These are phyloP conservation scores for Clarias gariepinus DNA, from an alignment of 2,113 vertebrate genomes.

Conservation along the genomic window DNA sequence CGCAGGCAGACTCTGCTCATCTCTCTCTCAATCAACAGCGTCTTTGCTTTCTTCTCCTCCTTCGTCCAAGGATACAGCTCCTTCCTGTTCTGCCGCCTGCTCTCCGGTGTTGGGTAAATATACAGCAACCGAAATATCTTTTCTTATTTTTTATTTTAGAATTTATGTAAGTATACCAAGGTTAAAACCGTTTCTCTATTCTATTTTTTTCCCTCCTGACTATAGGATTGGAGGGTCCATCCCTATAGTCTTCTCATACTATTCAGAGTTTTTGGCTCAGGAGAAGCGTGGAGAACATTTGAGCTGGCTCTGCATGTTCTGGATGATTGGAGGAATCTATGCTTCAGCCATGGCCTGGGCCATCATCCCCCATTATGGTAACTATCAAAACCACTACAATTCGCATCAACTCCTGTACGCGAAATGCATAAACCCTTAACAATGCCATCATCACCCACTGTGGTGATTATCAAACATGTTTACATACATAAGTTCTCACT, in stretches of 20 bases:
- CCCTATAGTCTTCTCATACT: conserved; percentile 97
- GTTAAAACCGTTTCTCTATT: not conserved
- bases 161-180: not conserved
- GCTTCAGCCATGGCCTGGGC: conserved; percentile 98
- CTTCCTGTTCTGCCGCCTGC: conserved; percentile 94
- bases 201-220: not conserved
- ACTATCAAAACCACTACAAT: not conserved
- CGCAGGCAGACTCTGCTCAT: conserved; percentile 94
- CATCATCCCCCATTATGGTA: conserved; percentile 97
- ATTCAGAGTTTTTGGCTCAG: conserved; percentile 96
- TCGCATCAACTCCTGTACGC: not conserved
- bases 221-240: conserved; percentile 92
- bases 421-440: not conserved
- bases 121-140: not conserved
- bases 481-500: no score
- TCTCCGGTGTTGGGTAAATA: conserved; percentile 91
- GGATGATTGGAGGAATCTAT: conserved; percentile 98
- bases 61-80: conserved; percentile 97
- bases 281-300: conserved; percentile 96
- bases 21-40: conserved; percentile 96
- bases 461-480: not conserved
- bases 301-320: conserved; percentile 99
- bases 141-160: not conserved
- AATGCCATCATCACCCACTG: not conserved
- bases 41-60: conserved; percentile 98